Base-by-base conservation (phyloP, 2,888 invertebrate genomes). In the Phortica okadai region DNA sequence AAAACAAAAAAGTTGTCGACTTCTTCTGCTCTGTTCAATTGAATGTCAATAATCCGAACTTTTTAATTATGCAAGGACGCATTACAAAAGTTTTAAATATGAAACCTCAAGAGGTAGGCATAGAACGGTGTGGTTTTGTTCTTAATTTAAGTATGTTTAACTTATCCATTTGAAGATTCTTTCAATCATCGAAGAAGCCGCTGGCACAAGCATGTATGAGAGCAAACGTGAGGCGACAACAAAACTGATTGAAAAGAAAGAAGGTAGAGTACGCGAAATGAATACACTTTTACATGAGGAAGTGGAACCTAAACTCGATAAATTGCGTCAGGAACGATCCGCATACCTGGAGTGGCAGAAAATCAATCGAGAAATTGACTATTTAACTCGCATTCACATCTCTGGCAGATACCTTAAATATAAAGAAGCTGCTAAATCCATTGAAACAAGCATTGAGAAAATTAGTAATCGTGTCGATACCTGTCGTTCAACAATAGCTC, bases 31-130 rank as follows among this genome's bases (percentile, higher is more conserved):
- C 98, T 0, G 96, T 99, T 6, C 98, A 99, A 90, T 93, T 99
- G 58, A 99, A 99, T 89, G 98, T 99, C 1, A 99, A 99, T 92
- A 99, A 99, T 92, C 99, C 99, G 0, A 99, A 99, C 91, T 99
- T 99, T 92, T 94, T 99, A 54, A 99, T 99, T 88, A 99, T 99
- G 99, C 99, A 99, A 93, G 99, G 99, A 0, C 94, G 98, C 81
- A 98, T 99, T 82, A 99, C 99, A 1, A 99, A 99, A 93, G 99
- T 99, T 2, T 93, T 99, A 42, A 99, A 98, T 91, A 99, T 99
- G 99, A 99, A 99, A 90, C 98, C 99, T 0, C 94, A 95, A 66
- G 99, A 99, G 94, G 97, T 97, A 91, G 89, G 89, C 50, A 5
- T 1, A 21, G 21, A 21, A 1, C 44, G 25, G 10, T 8, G 16